Base-by-base conservation (phyloP, 2,888 invertebrate genomes). In the Bugula neritina region DNA sequence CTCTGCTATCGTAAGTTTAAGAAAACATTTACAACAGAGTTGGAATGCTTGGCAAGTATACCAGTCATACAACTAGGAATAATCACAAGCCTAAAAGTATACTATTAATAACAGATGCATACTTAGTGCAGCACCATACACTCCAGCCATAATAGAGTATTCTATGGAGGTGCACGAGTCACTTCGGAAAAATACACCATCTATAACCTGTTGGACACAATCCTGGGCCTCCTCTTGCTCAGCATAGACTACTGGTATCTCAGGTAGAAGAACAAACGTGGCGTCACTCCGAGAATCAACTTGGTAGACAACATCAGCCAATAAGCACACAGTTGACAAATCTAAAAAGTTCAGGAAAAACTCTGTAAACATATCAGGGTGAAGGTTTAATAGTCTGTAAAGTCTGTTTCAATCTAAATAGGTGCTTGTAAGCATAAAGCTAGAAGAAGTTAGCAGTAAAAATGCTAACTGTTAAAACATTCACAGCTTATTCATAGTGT, bases 131-230 rank as follows among this genome's bases (percentile, higher is more conserved):
- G 72, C 71, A 10, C 71, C 31, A 69, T 71, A 73, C n/a, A 73
- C 21, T 13, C 71, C 58, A 2, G 76, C 73, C 76, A 77, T 76
- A 23, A 76, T 52, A 27, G 77, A 75, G 71, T 73, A 77, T 43
- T 74, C 77, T 13, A 73, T 52, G 1, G 58, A 25, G 5, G 71
- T 25, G 54, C 77, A 77, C 35, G 57, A 71, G 23, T 71, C 54
- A 31, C 52, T 69, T n/a, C 72, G 29, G n/a, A 43, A 3, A 0
- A 52, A 54, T 17, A 55, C 58, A 43, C 71, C 69, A 13, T 73
- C 74, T 72, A 75, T 72, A 17, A 52, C 35, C 1, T 55, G 55
- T 43, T 74, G 54, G 13, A 63, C 10, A 27, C 63, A 63, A 5
- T 25, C 25, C n/a, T 31, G 63, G 17, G 25, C 63, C 2, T 27